Evolutionary conservation across 2,797 vertebrate genomes (phyloP).

Genomic region (Sebastes dallii): DNA sequence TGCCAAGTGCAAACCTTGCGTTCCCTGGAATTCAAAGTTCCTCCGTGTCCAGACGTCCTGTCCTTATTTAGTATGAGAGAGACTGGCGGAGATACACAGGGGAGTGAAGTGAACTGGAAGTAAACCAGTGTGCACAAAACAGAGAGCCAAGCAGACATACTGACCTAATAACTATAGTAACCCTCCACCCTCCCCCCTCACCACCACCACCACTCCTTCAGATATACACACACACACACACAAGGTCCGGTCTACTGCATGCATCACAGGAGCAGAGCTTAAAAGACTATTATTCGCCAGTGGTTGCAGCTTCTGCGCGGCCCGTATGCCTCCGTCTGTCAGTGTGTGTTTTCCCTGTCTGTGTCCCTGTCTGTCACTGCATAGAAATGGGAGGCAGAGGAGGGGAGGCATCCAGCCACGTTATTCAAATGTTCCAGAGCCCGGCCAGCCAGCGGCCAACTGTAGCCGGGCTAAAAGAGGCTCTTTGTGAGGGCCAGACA

Average conservation of each 20-base stretch:
- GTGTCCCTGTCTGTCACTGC: constrained; percentile 65
- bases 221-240: constrained; percentile 25
- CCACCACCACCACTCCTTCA: not conserved
- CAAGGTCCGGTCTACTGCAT: not conserved
- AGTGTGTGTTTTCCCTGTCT: constrained; percentile 40
- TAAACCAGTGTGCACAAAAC: constrained; percentile 70
- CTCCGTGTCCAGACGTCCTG: constrained; percentile 51
- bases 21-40: constrained; percentile 57
- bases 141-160: constrained; percentile 67
- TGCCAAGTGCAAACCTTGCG: constrained; percentile 27
- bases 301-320: constrained; percentile 21
- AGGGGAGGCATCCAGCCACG: constrained; percentile 64
- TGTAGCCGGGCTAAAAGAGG: constrained; percentile 74
- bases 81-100: constrained; percentile 28
- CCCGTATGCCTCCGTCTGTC: constrained; percentile 46
- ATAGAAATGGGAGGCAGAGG: constrained; percentile 61
- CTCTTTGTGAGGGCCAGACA: constrained; percentile 75
- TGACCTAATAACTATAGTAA: constrained; percentile 73
- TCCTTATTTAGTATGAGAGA: constrained; percentile 65
- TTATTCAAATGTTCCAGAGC: constrained; percentile 76
- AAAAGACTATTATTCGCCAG: constrained; percentile 39
- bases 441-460: constrained; percentile 75
- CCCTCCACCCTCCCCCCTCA: not conserved
- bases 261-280: constrained; percentile 37
- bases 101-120: constrained; percentile 74